phyloP scores from a whole-genome alignment of 2,888 invertebrate genomes.

The Microplitis manilae region DNA sequence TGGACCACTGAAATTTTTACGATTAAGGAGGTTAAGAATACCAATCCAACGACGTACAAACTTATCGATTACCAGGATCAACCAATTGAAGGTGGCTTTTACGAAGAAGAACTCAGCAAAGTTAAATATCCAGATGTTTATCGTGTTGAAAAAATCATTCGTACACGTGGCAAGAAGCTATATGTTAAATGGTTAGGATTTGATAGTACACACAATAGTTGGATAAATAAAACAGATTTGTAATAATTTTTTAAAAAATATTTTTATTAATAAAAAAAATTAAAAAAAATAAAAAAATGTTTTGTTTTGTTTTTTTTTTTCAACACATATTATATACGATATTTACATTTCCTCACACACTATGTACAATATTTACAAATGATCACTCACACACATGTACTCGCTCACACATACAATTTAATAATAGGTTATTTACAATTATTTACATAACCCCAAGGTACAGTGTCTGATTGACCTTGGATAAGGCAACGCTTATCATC shows the following conservation, averaged over 20 bases:
- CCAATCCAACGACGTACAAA: constrained; percentile 47
- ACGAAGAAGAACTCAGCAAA: constrained; percentile 60
- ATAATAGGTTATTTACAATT: background rate
- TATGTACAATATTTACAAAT: background rate
- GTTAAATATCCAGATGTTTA: constrained; percentile 57
- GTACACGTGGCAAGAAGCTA: constrained; percentile 23
- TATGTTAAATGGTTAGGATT: constrained; percentile 40
- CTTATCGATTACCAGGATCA: constrained; percentile 54
- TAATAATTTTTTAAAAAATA: background rate
- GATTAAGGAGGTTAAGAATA: constrained; percentile 55
- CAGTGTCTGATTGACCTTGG: constrained; percentile 34
- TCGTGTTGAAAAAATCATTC: constrained; percentile 29
- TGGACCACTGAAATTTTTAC: constrained; percentile 62
- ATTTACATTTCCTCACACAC: background rate
- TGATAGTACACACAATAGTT: constrained; percentile 37
- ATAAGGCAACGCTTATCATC: constrained; percentile 34
- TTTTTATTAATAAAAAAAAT: constrained; percentile 1
- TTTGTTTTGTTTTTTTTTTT: background rate
- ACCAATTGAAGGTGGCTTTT: constrained; percentile 60
- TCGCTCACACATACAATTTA: background rate
- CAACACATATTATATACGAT: background rate
- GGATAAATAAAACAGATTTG: constrained; percentile 25
- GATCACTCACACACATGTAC: background rate
- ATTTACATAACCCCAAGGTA: constrained; percentile 32
- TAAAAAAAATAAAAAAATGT: constrained; percentile 3